A percentile compares a stretch with the other conserved stretches of the same genome.
These are phyloP conservation scores for Balanococcus diminutus DNA, from an alignment of 2,888 invertebrate species.

Conservation along the genomic window DNA sequence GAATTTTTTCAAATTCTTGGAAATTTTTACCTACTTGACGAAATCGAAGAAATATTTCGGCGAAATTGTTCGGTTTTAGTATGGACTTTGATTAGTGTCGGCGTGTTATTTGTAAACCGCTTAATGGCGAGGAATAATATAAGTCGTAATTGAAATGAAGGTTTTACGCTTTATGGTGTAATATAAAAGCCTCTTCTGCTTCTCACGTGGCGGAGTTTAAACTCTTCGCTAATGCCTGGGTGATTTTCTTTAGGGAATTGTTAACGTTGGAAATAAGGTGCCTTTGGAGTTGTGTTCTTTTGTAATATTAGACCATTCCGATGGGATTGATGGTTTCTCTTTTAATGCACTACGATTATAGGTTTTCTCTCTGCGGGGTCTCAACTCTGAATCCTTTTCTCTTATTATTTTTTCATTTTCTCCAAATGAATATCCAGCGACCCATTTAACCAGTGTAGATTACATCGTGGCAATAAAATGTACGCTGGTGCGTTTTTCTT, in stretches of 20 bases:
- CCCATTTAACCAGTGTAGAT: neutral
- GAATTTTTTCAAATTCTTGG: too few relatives aligned
- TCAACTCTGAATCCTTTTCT: too few relatives aligned
- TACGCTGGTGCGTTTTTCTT: neutral
- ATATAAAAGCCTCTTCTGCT: neutral
- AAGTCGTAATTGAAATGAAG: neutral
- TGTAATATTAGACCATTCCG: neutral
- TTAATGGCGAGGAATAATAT: neutral
- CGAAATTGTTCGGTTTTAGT: neutral
- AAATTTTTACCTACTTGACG: too few relatives aligned
- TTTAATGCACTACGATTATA: neutral
- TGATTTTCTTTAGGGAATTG: neutral
- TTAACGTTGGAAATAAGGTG: neutral
- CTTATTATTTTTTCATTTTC: neutral
- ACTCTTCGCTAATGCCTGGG: slow-evolving; percentile 1
- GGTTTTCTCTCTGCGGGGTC: too few relatives aligned
- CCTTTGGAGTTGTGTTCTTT: neutral
- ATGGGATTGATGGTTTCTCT: neutral
- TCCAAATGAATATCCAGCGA: neutral
- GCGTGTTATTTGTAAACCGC: neutral
- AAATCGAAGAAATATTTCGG: neutral
- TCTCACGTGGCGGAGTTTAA: neutral
- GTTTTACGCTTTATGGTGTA: neutral
- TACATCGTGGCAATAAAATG: neutral
- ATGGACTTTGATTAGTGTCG: neutral